Base-by-base conservation (phyloP, 1,140 invertebrate genomes). In the Marisa cornuarietis region DNA sequence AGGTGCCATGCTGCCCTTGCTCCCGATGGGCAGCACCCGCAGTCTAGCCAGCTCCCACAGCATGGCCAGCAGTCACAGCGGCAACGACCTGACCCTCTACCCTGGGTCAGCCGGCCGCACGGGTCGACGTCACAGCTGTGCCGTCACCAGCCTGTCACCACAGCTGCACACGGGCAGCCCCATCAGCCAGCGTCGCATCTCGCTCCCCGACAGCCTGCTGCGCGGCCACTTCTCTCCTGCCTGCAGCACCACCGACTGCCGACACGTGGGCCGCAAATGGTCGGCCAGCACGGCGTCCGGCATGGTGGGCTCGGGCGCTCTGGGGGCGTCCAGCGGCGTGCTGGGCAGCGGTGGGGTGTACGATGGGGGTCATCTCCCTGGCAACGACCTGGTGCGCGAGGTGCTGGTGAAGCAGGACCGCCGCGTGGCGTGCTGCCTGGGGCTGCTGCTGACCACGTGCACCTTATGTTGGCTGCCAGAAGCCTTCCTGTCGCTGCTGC, bases 381-480 rank as follows among this genome's bases (percentile, higher is more conserved):
- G 80, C 74, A 86, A 87, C 58, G 84, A 86, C 52, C 73, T 86
- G 31, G 87, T 88, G 11, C 81, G 82, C 75, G 86, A 87, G 51
- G 84, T 85, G 54, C 76, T 87, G 7, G 80, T 85, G 14, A 83
- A 85, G 51, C 86, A 88, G 68, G 86, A 87, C 66, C 86, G 85
- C 63, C 87, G 85, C 69, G 87, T 86, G 0, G 80, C 87, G 6
- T 81, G 85, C 52, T 85, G 84, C 49, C 68, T 88, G 22, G 85
- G 85, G 6, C 71, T 88, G 16, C 79, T 86, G 16, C 82, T 85
- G 42, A 71, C 86, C n/a, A 84, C 84, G 14, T 84, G 86, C 51
- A 83, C 86, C 9, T 42, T 88, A 0, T 88, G 86, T 62, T 86
- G 87, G 86, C 84, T 85, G 16, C 87, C 87, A 2, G 83, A 83